Conservation (phyloP, 2,888 invertebrate species). For the Drosophila formosana region DNA sequence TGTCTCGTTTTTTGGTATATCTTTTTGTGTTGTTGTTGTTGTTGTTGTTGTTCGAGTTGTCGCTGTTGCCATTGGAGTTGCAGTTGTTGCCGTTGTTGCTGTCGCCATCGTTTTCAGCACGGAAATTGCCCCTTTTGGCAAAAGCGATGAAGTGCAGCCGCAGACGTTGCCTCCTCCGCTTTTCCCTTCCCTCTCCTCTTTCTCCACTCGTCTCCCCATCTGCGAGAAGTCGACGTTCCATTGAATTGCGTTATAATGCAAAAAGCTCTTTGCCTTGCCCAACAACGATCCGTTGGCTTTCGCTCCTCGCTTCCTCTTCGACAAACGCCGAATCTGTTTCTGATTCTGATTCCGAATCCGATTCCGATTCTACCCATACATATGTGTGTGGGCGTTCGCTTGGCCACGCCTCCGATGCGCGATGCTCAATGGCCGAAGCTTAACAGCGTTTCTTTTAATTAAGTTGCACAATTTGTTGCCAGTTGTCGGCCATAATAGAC, state of each 20-base stretch:
- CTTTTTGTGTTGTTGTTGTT: constrained; percentile 57
- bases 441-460: constrained; percentile 77
- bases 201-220: background rate
- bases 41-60: constrained; percentile 35
- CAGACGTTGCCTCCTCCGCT: constrained; percentile 15
- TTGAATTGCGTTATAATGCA: constrained; percentile 62
- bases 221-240: constrained; percentile 33
- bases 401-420: constrained; percentile 19
- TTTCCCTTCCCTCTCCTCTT: background rate
- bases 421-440: constrained; percentile 66
- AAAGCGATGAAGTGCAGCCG: constrained; percentile 50
- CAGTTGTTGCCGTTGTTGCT: constrained; percentile 29
- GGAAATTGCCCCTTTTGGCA: constrained; percentile 66
- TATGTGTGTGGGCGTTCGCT: constrained; percentile 41
- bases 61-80: background rate
- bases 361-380: constrained; percentile 16
- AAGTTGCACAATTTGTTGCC: constrained; percentile 79
- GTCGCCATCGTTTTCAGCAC: constrained; percentile 60
- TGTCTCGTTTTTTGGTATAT: constrained; percentile 64
- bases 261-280: constrained; percentile 48
- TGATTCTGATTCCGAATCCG: constrained; percentile 23
- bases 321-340: constrained; percentile 43
- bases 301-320: background rate
- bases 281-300: constrained; percentile 8
- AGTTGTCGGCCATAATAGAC: constrained; percentile 64